Base-by-base conservation (phyloP, 1,140 invertebrate species). In the Drosophila dunni region DNA sequence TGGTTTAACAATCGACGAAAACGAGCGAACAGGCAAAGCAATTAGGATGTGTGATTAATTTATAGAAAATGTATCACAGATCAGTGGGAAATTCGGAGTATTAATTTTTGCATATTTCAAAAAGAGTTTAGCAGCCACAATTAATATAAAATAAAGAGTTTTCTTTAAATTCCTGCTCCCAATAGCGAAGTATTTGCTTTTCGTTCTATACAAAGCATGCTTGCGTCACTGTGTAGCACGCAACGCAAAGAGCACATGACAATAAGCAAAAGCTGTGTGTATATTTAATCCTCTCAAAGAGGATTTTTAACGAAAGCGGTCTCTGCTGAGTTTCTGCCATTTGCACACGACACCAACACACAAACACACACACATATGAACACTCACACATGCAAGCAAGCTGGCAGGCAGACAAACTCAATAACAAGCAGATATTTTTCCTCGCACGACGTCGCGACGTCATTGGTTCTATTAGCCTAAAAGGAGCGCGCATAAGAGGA, bases 221-320 rank as follows among this genome's bases (percentile, higher is more conserved):
- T 8, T 54, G 78, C 36, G 45, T 53, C 85, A 90, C 78, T 90
- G 85, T 90, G 57, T 75, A 71, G 46, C 60, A 71, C 60, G 62
- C 67, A 65, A 54, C n/a, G 63, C 62, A 72, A 72, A 77, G 75
- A 69, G 60, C 64, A 71, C 72, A 65, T 64, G 48, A 68, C 83
- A 77, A 77, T 75, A 62, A 61, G 66, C 83, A 88, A 88, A 82
- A 85, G 72, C 66, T 70, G 60, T 71, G 71, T 65, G 53, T 76
- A 78, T 82, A 81, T 88, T 91, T 91, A 91, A 91, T 91, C 89
- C 89, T 91, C 83, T 90, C 89, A 91, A 91, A 91, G 89, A 91
- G 89, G 89, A 91, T 91, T 91, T 91, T 88, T 91, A 54, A 69
- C 70, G 72, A 79, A 75, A 83, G 76, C 80, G 54, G 72, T 72